Conservation (phyloP, 1,140 invertebrate species). For the Philopotamus ludificatus region DNA sequence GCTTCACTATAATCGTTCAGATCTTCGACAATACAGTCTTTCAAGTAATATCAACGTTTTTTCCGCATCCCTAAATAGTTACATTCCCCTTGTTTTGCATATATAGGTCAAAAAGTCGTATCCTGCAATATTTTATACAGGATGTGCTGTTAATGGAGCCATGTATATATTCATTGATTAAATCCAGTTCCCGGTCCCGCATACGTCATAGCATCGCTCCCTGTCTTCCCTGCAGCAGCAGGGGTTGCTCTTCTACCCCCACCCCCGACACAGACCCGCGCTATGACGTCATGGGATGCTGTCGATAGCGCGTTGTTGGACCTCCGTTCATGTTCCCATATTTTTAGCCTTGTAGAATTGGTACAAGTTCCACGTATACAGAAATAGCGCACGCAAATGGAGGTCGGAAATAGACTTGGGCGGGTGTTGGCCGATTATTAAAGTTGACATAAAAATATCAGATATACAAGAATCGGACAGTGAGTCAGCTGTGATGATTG, state of each 20-base stretch:
- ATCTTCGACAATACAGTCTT: too few relatives aligned
- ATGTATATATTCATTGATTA: conserved; percentile 17
- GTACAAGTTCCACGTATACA: conserved; percentile 30
- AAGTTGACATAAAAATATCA: too few relatives aligned
- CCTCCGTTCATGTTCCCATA: conserved; percentile 23
- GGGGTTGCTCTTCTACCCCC: neutral
- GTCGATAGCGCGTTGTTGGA: conserved; percentile 5
- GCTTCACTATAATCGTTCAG: too few relatives aligned
- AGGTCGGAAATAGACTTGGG: conserved; percentile 30
- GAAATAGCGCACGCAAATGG: conserved; percentile 29
- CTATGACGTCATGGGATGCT: conserved; percentile 21
- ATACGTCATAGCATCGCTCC: neutral
- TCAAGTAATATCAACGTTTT: too few relatives aligned
- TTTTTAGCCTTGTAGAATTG: conserved; percentile 32
- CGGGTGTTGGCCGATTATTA: conserved; percentile 30
- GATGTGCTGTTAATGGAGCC: conserved; percentile 16
- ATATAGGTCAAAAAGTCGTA: too few relatives aligned
- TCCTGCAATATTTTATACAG: too few relatives aligned
- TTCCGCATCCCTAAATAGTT: too few relatives aligned
- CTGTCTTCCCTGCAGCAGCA: neutral
- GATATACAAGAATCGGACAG: too few relatives aligned
- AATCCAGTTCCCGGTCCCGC: neutral
- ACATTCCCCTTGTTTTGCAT: too few relatives aligned
- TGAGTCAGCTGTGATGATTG: too few relatives aligned
- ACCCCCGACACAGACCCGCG: conserved; percentile 1